Conservation (phyloP, 2,888 invertebrate species). For the Melikaiella ostensackeni region DNA sequence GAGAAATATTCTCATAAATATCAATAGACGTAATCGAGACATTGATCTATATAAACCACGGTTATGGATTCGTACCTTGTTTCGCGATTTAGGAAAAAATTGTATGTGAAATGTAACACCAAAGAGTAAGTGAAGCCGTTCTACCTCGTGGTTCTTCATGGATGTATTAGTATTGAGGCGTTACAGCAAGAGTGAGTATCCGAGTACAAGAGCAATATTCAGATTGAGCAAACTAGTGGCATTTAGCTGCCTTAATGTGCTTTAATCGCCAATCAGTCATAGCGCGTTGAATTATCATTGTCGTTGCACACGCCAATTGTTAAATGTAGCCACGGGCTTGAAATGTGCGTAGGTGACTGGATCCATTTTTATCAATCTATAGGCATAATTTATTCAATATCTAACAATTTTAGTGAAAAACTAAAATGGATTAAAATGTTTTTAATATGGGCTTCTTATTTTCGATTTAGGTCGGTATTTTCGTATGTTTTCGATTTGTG, state of each 20-base stretch:
- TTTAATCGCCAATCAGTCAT: constrained; percentile 64
- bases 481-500: too few species aligned
- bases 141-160: not conserved
- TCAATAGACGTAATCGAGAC: constrained; percentile 6
- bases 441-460: too few species aligned
- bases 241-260: constrained; percentile 60
- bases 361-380: constrained; percentile 48
- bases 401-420: not conserved
- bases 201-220: constrained; percentile 47
- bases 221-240: constrained; percentile 54
- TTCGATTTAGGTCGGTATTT: too few species aligned
- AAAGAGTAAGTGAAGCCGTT: constrained; percentile 13
- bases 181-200: not conserved
- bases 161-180: not conserved
- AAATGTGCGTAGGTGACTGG: constrained; percentile 49
- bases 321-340: constrained; percentile 47
- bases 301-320: constrained; percentile 53
- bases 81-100: not conserved
- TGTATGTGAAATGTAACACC: constrained; percentile 48
- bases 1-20: constrained; percentile 20
- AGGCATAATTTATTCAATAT: constrained; percentile 17
- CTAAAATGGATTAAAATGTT: too few species aligned
- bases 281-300: constrained; percentile 55
- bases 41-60: not conserved
- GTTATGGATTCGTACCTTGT: not conserved